Base-by-base conservation (phyloP, 53 echinoderm and acorn worm genomes). In the Paracentrotus lividus region DNA sequence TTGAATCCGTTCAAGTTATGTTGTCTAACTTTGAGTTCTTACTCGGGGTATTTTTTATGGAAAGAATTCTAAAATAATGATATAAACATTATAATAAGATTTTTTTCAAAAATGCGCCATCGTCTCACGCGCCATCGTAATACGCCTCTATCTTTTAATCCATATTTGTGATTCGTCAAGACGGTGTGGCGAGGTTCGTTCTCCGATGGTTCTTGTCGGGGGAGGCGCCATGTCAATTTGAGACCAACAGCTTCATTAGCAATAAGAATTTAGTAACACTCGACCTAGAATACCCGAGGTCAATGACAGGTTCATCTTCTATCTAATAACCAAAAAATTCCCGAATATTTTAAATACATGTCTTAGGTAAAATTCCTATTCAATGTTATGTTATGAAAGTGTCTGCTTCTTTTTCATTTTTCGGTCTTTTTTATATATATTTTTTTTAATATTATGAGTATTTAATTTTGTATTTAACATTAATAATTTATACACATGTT, bases 261-360 rank as follows among this genome's bases (percentile, higher is more conserved):
- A 40, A 20, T 72, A 40, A 72, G 72, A 38, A 38, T 69, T 36
- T 27, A 69, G 69, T 20, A 34, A 34, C 34, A 14, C 69, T 16
- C 32, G 72, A 72, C 72, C 72, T 72, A 72, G 21, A 72, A 72
- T 38, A 18, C 40, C 32, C 38, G 72, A 72, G 72, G 72, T 72
- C 72, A 72, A 5, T 72, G 72, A 40, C 72, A 72, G 40, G 40
- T 40, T 72, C 72, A 38, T 72, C 72, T 38, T 72, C 40, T 12
- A 40, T 0, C 36, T 8, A 38, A 12, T 57, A 18, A 10, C 14
- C 3, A 49, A 49, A 49, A 49, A 10, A 49, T 49, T 49, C 49
- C n/a, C n/a, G n/a, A n/a, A n/a, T n/a, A n/a, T n/a, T n/a, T n/a
- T n/a, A n/a, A n/a, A n/a, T n/a, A n/a, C n/a, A n/a, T n/a, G n/a